phyloP scores from a whole-genome alignment of 2,888 invertebrate genomes.

The Agrochola lota region DNA sequence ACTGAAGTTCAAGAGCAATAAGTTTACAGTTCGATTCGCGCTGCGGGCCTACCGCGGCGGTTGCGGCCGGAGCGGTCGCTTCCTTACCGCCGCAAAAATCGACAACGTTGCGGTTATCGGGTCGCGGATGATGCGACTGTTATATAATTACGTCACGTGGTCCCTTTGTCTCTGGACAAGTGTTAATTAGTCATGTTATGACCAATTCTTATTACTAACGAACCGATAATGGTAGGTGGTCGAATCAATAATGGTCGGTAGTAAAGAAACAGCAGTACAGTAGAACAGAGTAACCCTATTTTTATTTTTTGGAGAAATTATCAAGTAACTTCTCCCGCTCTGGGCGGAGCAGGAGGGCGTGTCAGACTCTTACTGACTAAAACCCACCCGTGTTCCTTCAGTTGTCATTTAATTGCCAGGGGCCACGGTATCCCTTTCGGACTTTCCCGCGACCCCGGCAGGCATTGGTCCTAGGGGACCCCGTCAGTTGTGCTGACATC shows the following conservation, averaged over 20 bases:
- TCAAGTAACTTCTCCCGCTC: no score
- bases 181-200: conserved; percentile 36
- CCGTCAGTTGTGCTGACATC: no score
- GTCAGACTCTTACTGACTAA: no score
- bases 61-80: conserved; percentile 51
- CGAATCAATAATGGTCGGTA: not conserved
- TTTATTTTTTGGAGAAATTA: no score
- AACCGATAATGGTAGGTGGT: not conserved
- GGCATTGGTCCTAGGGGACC: no score
- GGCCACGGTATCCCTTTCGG: no score
- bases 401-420: no score
- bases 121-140: conserved; percentile 64
- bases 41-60: conserved; percentile 21
- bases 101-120: conserved; percentile 75
- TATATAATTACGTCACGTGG: conserved; percentile 73
- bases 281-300: not conserved
- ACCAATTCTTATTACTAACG: not conserved
- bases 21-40: conserved; percentile 28
- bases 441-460: no score
- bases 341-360: no score
- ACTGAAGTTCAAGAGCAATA: conserved; percentile 45
- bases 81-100: conserved; percentile 73
- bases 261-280: not conserved
- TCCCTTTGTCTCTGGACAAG: conserved; percentile 61
- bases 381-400: no score